These are phyloP conservation scores for Felis chaus DNA, from an alignment of 2,113 vertebrate species.

Conservation along the genomic window DNA sequence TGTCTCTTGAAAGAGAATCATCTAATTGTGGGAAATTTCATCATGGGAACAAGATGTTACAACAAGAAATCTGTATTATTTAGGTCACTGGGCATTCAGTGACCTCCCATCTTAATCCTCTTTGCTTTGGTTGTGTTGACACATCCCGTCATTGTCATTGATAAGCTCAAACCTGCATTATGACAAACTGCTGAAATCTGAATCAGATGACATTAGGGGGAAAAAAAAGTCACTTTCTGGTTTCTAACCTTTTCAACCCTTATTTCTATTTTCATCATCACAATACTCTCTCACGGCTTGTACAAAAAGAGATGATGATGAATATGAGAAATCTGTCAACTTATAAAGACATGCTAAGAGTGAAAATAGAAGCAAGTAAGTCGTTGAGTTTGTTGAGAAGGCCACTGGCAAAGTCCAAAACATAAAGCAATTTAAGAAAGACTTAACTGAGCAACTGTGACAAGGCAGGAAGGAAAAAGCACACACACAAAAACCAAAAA, in stretches of 20 bases:
- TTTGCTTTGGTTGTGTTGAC: conserved; percentile 12
- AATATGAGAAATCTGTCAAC: not conserved
- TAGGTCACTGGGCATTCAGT: not conserved
- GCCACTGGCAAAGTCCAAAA: not conserved
- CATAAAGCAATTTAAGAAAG: not conserved
- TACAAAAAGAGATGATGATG: not conserved
- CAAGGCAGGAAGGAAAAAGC: not conserved
- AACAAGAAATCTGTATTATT: not conserved
- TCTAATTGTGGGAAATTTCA: not conserved
- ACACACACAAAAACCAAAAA: not conserved
- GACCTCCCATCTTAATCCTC: not conserved
- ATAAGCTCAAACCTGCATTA: not conserved
- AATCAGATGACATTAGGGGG: not conserved
- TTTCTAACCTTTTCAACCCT: not conserved
- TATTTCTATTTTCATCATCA: conserved; percentile 4
- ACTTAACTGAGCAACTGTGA: not conserved
- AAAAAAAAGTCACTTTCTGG: conserved; percentile 4
- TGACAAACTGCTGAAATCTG: conserved; percentile 7
- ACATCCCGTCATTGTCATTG: conserved; percentile 34
- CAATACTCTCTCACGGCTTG: not conserved
- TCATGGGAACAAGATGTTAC: not conserved
- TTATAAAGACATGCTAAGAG: not conserved
- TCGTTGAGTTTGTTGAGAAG: not conserved
- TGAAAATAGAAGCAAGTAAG: not conserved
- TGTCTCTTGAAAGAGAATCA: not conserved